phyloP scores from a whole-genome alignment of 2,888 invertebrate genomes.

The Chalcosyrphus nemorum region DNA sequence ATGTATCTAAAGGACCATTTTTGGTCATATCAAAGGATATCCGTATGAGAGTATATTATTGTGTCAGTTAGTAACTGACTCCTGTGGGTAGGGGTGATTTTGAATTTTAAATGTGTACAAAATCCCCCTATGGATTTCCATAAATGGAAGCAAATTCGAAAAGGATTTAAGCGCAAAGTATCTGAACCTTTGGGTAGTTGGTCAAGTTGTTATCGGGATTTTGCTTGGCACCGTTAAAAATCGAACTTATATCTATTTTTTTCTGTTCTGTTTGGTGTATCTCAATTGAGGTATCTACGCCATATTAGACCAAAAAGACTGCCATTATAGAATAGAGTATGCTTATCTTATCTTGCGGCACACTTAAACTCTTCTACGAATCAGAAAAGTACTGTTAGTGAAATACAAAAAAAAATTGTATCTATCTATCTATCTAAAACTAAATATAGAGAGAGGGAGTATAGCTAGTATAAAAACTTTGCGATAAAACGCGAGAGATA shows the following conservation, averaged over 20 bases:
- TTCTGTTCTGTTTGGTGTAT: neutral
- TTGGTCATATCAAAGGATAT: constrained; percentile 68
- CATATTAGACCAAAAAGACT: constrained; percentile 42
- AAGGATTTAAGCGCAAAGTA: constrained; percentile 35
- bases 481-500: constrained; percentile 68
- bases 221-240: neutral
- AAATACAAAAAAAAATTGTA: constrained; percentile 18
- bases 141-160: constrained; percentile 50
- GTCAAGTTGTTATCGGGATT: constrained; percentile 57
- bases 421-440: no score
- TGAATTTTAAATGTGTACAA: constrained; percentile 51
- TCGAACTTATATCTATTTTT: constrained; percentile 16
- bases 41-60: constrained; percentile 58
- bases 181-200: constrained; percentile 4
- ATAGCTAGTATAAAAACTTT: constrained; percentile 40
- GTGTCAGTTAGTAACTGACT: constrained; percentile 45
- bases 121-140: constrained; percentile 27
- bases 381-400: constrained; percentile 61
- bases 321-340: constrained; percentile 38
- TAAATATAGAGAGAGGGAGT: constrained; percentile 20
- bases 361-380: constrained; percentile 67
- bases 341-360: constrained; percentile 65
- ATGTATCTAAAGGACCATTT: constrained; percentile 65
- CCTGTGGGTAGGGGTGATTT: constrained; percentile 23
- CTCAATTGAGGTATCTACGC: constrained; percentile 42